phyloP scores from a whole-genome alignment of 1,140 invertebrate species.

The Zelostemma sp. region DNA sequence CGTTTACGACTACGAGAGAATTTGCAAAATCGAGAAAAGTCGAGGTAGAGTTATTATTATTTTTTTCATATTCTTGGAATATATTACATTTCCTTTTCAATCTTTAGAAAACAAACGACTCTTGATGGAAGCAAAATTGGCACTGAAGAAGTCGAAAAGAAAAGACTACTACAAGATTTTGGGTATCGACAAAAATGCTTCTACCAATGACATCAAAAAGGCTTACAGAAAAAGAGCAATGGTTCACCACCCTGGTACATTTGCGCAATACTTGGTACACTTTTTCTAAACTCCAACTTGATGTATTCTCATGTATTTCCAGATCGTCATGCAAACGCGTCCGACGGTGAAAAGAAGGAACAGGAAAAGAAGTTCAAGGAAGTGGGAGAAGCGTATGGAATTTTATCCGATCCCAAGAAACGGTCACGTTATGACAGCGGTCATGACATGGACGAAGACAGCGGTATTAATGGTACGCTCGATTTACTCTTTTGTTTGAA shows the following conservation, averaged over 20 bases:
- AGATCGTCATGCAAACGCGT: constrained; percentile 92
- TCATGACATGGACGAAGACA: constrained; percentile 86
- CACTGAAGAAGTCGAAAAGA: constrained; percentile 90
- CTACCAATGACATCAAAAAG: constrained; percentile 96
- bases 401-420: constrained; percentile 94
- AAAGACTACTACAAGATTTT: constrained; percentile 99
- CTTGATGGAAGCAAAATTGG: constrained; percentile 88
- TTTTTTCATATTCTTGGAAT: too few species aligned
- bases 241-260: constrained; percentile 83
- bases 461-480: constrained; percentile 61
- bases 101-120: constrained; percentile 78
- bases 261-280: constrained; percentile 10
- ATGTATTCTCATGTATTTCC: constrained; percentile 14
- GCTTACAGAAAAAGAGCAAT: constrained; percentile 93
- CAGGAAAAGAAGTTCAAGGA: constrained; percentile 98
- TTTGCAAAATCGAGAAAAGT: constrained; percentile 87
- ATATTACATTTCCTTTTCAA: too few species aligned
- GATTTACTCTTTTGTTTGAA: constrained; percentile 28
- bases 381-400: constrained; percentile 95
- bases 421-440: constrained; percentile 93
- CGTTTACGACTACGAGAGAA: constrained; percentile 91
- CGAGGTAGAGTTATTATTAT: constrained; percentile 69
- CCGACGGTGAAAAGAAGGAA: constrained; percentile 85
- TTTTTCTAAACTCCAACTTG: constrained; percentile 21
- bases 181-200: constrained; percentile 86